Base-by-base conservation (phyloP, 2,797 vertebrate genomes). In the Schizopygopsis malacanthus region DNA sequence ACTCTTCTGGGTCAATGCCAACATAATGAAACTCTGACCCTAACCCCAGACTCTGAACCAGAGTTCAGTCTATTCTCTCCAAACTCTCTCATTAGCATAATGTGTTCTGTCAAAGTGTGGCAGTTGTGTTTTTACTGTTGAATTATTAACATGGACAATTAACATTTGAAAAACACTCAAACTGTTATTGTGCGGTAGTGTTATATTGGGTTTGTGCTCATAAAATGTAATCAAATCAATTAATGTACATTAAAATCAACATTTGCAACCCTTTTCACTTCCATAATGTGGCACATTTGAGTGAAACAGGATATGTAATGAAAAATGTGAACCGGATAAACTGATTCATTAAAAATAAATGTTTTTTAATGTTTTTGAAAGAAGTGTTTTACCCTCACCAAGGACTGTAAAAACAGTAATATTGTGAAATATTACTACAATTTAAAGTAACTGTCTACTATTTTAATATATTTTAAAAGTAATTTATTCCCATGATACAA, bases 251-350 rank as follows among this genome's bases (percentile, higher is more conserved):
- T 33, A 33, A 33, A 33, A 33, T 33, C 52, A 59, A 72, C 43
- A 73, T 47, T 73, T 73, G n/a, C n/a, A 73, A 63, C 39, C 39
- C 56, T 28, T 79, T 43, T 79, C 39, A 79, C 54, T 59, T 78
- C 13, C 54, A 25, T 28, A 18, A 56, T n/a, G 73, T 56, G 47
- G 3, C 20, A 16, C 41, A 39, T 56, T 77, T 77, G 0, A 77
- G 52, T 37, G 33, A 76, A 76, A 76, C 28, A 54, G 75, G 33
- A 77, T 18, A 61, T 43, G 37, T 2, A 61, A 25, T 43, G 33
- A 22, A 37, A 20, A 10, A 33, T 75, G 43, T 50, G n/a, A 73
- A 75, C 45, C 0, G 4, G 7, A 28, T 50, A 2, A 16, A 50
- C n/a, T 18, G 45, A 75, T 41, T 6, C 6, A 50, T 18, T 33